Evolutionary conservation across 2,113 vertebrate species (phyloP).

Genomic region (Calonectris borealis): DNA sequence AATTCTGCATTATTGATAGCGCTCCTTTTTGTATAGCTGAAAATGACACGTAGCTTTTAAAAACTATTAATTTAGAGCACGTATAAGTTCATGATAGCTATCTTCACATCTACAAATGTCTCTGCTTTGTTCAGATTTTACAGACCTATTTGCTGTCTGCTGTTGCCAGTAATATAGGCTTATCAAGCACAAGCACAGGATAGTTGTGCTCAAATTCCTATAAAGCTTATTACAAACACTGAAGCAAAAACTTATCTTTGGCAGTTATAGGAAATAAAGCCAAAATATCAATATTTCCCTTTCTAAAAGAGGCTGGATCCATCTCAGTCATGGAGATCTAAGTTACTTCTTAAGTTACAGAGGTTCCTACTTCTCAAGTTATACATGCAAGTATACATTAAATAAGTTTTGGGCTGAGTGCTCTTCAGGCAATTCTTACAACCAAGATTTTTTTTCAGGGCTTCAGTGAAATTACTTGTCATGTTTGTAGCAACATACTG

Average conservation of each 20-base stretch:
- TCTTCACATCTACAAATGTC: neutral
- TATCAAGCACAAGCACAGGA: neutral
- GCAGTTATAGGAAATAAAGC: neutral
- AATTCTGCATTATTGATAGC: neutral
- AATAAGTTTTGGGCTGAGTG: neutral
- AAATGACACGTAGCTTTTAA: neutral
- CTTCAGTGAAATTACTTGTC: neutral
- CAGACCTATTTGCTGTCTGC: neutral
- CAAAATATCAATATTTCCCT: neutral
- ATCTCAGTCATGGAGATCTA: neutral
- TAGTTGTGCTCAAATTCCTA: neutral
- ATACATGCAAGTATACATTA: neutral
- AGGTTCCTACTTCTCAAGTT: neutral
- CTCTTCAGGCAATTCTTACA: neutral
- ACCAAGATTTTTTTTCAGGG: neutral
- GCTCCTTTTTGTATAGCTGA: neutral
- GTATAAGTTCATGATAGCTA: neutral
- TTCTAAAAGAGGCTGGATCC: neutral
- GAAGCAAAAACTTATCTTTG: neutral
- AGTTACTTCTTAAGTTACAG: neutral
- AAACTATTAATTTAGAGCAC: neutral
- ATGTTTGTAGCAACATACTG: neutral
- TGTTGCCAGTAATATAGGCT: neutral
- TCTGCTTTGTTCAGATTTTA: neutral
- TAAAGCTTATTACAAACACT: neutral